Base-by-base conservation (phyloP, 2,888 invertebrate genomes). In the Megaustenia siamemsis region DNA sequence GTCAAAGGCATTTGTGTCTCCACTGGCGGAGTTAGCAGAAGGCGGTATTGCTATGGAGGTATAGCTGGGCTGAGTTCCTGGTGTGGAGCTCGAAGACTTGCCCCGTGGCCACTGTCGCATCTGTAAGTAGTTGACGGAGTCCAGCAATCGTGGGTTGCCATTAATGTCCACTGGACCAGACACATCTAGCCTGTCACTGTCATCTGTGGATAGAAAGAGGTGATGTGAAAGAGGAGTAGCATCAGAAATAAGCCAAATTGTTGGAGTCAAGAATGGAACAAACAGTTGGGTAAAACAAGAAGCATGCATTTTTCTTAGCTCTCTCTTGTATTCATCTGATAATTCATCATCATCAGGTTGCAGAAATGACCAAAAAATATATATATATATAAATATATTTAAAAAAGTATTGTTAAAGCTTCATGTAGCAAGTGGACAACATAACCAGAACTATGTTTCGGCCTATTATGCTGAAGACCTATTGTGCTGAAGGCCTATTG, bases 21-120 rank as follows among this genome's bases (percentile, higher is more conserved):
- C 82, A 2, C 53, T 73, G n/a, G 49, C 38, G 15, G 77, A 38
- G 28, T 38, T 24, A 21, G 53, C 18, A 32, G 75, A 60, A 12
- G 84, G 73, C 40, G 60, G 49, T 63, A 73, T 45, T 21, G 63
- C 40, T 38, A 45, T 24, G 18, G 45, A 56, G 8, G 56, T 53
- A 40, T 63, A 32, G 28, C 75, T 32, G 32, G 43, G 73, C 53
- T 40, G 60, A 28, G 12, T 69, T 79, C 68, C 49, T 43, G 43
- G 8, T 24, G 60, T 35, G 43, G 82, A 43, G 40, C 24, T 71
- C 45, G 43, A 73, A 21, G 71, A 24, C n/a, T 83, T 76, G 77
- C 68, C 21, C n/a, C 80, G 15, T 79, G 90, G 89, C 83, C 87
- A 82, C 83, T 90, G 89, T 89, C 91, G 90, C 91, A 92, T 90